Conservation (phyloP, 2,888 invertebrate species). For the Keiferia lycopersicella region DNA sequence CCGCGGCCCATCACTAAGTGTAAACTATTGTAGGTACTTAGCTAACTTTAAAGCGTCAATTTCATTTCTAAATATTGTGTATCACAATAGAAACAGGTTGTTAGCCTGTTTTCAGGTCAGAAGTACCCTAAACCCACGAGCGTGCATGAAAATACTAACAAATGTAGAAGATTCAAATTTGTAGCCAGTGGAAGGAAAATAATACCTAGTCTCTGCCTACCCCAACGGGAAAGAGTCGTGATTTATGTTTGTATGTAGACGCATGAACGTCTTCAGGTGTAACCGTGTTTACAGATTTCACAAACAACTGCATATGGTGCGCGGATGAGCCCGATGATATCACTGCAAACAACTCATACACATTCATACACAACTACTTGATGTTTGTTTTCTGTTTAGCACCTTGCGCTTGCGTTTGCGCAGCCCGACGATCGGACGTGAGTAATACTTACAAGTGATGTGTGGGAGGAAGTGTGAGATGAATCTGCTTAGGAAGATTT, state of each 20-base stretch:
- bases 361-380: slow-evolving; percentile 31
- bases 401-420: slow-evolving; percentile 23
- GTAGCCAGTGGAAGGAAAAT: too few relatives aligned
- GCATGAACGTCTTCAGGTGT: slow-evolving; percentile 27
- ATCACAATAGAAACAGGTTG: too few relatives aligned
- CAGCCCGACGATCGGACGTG: slow-evolving; percentile 30
- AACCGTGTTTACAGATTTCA: slow-evolving; percentile 32
- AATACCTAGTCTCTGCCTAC: too few relatives aligned
- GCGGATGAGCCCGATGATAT: slow-evolving; percentile 42
- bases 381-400: slow-evolving; percentile 43
- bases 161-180: too few relatives aligned
- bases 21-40: too few relatives aligned
- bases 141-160: too few relatives aligned
- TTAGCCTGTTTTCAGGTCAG: too few relatives aligned
- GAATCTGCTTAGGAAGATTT: background rate
- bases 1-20: too few relatives aligned
- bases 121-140: too few relatives aligned
- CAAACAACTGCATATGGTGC: slow-evolving; percentile 39
- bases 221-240: background rate
- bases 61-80: too few relatives aligned
- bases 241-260: too few relatives aligned
- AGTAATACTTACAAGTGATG: slow-evolving; percentile 15
- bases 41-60: too few relatives aligned
- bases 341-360: slow-evolving; percentile 32
- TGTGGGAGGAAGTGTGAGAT: background rate